Evolutionary conservation across 1,140 invertebrate genomes (phyloP), one percentile per base, ranked within the genome.

Genomic region (Achatina immaculata): DNA sequence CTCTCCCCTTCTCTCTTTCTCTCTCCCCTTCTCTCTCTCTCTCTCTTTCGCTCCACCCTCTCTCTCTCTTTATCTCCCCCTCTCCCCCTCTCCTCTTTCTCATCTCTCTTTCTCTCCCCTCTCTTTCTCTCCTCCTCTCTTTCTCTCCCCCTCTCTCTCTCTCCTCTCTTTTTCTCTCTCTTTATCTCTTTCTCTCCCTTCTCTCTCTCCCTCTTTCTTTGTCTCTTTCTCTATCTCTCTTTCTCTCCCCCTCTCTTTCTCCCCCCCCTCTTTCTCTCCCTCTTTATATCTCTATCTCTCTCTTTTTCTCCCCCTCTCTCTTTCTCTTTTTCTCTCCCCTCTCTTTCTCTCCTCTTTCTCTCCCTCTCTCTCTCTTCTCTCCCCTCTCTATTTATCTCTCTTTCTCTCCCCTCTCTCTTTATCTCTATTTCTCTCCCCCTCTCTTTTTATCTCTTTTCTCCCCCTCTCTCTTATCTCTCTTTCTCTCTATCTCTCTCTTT

Each of bases 401-500:
- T 42, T 28, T 16, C 69, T 28, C 16, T 16, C 69, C 16, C 38
- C 40, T 42, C 28, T 42, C 31, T 38, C 40, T 9, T 40, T 43
- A 24, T 9, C 34, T 14, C 16, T 36, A 14, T 72, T 28, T 19
- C 34, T 38, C 38, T 28, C 14, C 28, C 31, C 40, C 69, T 40
- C 69, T 72, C 38, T 40, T 31, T 38, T 31, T 72, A 14, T 40
- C 38, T 72, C 69, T 72, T 31, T 34, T 31, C 40, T 16, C 31
- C 31, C 40, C 69, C 40, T 31, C 40, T 38, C 40, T 14, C 16
- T 16, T 28, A 24, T 42, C 69, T 72, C 69, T 72, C 38, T 38
- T 38, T 40, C 69, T 72, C 69, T 72, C 69, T 72, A 24, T 72
- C 69, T 72, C 69, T 40, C 69, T 36, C 69, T 72, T 38, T 42